phyloP scores from a whole-genome alignment of 2,797 vertebrate species.

The Ficedula albicollis region DNA sequence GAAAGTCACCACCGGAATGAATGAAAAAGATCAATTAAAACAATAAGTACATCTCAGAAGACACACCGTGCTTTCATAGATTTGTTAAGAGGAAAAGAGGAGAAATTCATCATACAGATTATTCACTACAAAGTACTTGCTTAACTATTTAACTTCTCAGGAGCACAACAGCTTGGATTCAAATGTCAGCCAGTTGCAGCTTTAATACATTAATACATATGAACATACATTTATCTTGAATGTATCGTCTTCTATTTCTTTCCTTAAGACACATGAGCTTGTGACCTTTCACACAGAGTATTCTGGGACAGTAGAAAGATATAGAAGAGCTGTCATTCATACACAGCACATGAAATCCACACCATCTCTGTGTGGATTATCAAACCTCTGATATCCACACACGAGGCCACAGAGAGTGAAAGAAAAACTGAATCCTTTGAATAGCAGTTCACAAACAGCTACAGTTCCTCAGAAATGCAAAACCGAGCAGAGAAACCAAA shows the following conservation, averaged over 20 bases:
- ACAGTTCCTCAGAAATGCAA: background rate
- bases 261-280: background rate
- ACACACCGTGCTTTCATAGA: background rate
- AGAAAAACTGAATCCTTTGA: background rate
- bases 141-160: background rate
- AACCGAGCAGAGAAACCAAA: background rate
- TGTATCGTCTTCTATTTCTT: background rate
- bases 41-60: background rate
- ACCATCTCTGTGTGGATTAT: background rate
- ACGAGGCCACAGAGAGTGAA: background rate
- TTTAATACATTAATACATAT: background rate
- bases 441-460: background rate
- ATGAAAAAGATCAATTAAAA: background rate
- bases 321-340: background rate
- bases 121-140: background rate
- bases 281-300: background rate
- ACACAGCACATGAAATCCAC: background rate
- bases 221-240: background rate
- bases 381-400: background rate
- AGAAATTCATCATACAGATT: background rate
- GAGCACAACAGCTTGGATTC: background rate
- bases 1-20: background rate
- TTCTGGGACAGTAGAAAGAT: background rate
- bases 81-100: background rate
- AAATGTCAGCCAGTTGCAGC: background rate